Conservation (phyloP, 2,888 invertebrate genomes). For the Apeira syringaria region DNA sequence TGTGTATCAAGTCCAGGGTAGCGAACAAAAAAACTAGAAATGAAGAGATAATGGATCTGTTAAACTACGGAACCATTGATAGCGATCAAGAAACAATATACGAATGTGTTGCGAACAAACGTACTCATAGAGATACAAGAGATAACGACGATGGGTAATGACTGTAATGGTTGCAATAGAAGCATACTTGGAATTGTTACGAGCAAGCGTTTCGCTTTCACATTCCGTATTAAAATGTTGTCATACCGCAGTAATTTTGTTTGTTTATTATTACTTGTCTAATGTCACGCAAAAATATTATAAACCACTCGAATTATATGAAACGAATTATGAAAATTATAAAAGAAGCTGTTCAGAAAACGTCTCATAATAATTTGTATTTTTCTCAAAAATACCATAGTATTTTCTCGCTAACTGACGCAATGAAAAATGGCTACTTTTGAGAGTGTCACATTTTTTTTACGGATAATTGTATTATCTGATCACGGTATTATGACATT, state of each 20-base stretch:
- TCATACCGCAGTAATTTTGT: conserved; percentile 1
- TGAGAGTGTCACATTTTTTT: no score
- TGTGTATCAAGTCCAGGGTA: conserved; percentile 12
- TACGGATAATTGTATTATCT: no score
- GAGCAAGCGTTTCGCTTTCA: conserved; percentile 16
- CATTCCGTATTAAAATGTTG: conserved; percentile 14
- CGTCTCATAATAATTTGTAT: no score
- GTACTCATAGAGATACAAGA: conserved; percentile 7
- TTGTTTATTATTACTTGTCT: neutral
- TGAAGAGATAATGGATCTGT: conserved; percentile 38
- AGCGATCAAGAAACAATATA: conserved; percentile 45
- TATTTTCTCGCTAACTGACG: no score
- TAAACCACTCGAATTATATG: no score
- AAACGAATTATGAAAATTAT: no score
- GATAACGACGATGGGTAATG: conserved; percentile 18
- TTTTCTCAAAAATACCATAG: no score
- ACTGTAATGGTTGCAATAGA: conserved; percentile 18
- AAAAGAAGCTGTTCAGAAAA: no score
- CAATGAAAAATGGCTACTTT: no score
- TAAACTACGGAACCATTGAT: conserved; percentile 33
- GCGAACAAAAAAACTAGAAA: conserved; percentile 28
- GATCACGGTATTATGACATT: no score
- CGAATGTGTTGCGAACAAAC: conserved; percentile 30
- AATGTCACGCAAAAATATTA: no score
- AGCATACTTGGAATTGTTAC: conserved; percentile 9